Percentiles rank a stretch among this genome's conserved stretches.
phyloP scores from a whole-genome alignment of 2,113 vertebrate species.

The Cryptotis parvus region DNA sequence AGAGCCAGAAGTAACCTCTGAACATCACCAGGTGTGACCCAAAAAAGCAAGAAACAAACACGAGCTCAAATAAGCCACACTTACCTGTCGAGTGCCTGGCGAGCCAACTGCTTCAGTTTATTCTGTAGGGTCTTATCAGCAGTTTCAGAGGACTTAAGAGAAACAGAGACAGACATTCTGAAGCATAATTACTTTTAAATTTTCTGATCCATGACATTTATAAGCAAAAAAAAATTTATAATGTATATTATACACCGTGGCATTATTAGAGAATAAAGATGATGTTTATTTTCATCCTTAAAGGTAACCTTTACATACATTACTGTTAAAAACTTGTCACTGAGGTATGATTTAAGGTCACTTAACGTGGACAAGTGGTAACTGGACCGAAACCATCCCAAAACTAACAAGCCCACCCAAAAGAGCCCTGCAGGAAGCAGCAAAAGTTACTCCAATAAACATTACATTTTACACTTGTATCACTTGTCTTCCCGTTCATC shows the following conservation, averaged over 20 bases:
- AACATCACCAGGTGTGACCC: too few species aligned
- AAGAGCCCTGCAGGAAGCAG: neutral
- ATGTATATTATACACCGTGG: conserved; percentile 11
- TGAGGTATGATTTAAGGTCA: conserved; percentile 17
- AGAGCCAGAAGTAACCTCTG: too few species aligned
- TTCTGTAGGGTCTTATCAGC: conserved; percentile 93
- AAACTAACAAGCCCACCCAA: neutral
- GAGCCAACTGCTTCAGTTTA: conserved; percentile 97
- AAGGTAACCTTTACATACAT: conserved; percentile 62
- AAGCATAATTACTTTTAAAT: conserved; percentile 62
- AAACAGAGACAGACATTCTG: conserved; percentile 70
- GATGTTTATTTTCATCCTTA: conserved; percentile 32
- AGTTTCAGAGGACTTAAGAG: conserved; percentile 93
- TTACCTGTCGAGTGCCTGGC: conserved; percentile 97
- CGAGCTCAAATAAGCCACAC: conserved; percentile 54
- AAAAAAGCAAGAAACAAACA: too few species aligned
- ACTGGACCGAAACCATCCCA: neutral
- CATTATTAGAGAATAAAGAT: conserved; percentile 40
- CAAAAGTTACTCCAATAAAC: neutral
- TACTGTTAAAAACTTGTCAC: neutral
- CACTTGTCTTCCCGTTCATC: too few species aligned
- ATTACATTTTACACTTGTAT: neutral
- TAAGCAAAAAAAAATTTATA: conserved; percentile 50
- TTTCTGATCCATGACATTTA: conserved; percentile 38
- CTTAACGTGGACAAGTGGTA: neutral